Conservation (phyloP, 2,113 vertebrate genomes). For the Onychorhynchus coronatus region DNA sequence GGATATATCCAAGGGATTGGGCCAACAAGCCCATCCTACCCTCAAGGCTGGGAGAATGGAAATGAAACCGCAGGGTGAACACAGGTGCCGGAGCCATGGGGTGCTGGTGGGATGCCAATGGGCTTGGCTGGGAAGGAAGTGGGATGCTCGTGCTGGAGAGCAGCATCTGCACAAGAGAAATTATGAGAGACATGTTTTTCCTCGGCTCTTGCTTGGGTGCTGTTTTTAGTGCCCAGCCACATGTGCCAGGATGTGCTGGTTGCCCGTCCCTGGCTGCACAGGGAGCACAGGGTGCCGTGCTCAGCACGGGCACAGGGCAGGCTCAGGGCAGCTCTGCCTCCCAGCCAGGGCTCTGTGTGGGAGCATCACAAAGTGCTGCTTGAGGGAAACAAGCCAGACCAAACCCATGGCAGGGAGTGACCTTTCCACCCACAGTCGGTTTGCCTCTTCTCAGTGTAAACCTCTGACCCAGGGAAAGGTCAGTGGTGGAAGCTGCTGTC, state of each 20-base stretch:
- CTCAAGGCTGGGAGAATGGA: background rate
- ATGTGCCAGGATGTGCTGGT: background rate
- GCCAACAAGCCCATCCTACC: background rate
- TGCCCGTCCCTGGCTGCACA: rapidly evolving
- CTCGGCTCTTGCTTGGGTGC: background rate
- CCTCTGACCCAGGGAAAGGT: background rate
- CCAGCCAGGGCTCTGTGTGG: rapidly evolving
- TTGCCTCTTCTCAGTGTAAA: background rate
- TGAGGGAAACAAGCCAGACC: background rate
- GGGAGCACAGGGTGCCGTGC: rapidly evolving
- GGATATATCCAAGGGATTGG: too few relatives aligned
- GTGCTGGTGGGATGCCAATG: background rate
- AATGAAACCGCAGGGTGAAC: rapidly evolving
- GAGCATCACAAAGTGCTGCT: background rate
- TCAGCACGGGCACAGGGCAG: rapidly evolving
- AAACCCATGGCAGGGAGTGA: background rate
- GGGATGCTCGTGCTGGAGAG: background rate
- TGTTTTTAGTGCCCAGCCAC: too few relatives aligned
- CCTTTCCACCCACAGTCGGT: background rate
- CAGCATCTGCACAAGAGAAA: background rate
- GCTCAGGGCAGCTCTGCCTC: background rate
- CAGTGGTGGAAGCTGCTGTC: background rate
- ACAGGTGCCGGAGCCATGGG: rapidly evolving
- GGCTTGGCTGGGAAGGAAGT: background rate
- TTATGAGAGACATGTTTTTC: background rate